Evolutionary conservation across 2,113 vertebrate genomes (phyloP), one percentile per base, ranked within the genome.

Genomic region (Okapia johnstoni): DNA sequence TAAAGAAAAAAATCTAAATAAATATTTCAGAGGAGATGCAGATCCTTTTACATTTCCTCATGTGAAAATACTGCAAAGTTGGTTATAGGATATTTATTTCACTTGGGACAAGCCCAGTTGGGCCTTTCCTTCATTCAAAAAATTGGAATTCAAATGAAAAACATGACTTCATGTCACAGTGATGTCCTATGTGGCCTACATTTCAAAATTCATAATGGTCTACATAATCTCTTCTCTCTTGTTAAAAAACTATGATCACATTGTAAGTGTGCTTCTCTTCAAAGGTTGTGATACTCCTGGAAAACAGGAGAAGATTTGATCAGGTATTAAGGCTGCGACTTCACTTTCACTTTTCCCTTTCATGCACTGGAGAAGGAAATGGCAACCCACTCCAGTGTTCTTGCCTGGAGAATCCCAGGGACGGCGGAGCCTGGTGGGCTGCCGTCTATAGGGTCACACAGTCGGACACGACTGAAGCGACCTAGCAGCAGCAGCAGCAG

Each of bases 151-250:
- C 88, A 95, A 85, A 66, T 95, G 50, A 94, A 94, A 95, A 96
- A 86, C 48, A 25, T 50, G 19, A 19, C 63, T 88, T 95, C 28
- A 15, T 66, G 36, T 94, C 79, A 96, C 63, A 77, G 6, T 21
- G 36, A 80, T 63, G 66, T 88, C 83, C 55, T 95, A 2, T 73
- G 92, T 88, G 60, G 23, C 50, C 7, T 91, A 28, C 17, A n/a
- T 96, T 94, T 94, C 58, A 90, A 89, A 94, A 95, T 17, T 85
- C 88, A 60, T 91, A 87, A 89, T 91, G 36, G 61, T 87, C n/a
- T 87, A 40, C 23, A 55, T 76, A 81, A 76, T 60, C 10, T 81
- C 91, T 76, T 94, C 77, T 89, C 12, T 81, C 8, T 94, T 63
- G 87, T 77, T 84, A 66, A 77, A 96, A 94, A 93, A 16, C 52